phyloP scores from a whole-genome alignment of 2,113 vertebrate genomes.

The Fregetta grallaria region DNA sequence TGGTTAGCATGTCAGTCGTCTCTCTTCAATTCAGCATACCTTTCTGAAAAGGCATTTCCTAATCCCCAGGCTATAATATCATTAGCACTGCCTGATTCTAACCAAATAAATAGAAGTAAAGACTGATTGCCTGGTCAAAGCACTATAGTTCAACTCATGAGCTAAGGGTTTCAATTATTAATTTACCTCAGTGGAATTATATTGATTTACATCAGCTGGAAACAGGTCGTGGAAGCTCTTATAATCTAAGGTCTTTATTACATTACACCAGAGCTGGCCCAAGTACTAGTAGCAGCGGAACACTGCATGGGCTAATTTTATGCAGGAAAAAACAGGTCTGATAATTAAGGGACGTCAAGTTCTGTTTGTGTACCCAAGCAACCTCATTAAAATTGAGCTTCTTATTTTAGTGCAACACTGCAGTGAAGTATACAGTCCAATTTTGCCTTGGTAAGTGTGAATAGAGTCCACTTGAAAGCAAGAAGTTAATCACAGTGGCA shows the following conservation, averaged over 20 bases:
- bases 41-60: constrained; percentile 28
- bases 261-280: not conserved
- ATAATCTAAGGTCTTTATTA: not conserved
- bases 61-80: constrained; percentile 17
- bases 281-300: not conserved
- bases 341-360: not conserved
- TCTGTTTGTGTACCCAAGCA: not conserved
- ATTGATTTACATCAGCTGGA: not conserved
- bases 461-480: not conserved
- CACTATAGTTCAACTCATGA: not conserved
- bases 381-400: not conserved
- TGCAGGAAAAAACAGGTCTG: not conserved
- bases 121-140: not conserved
- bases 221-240: not conserved
- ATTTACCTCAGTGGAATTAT: not conserved
- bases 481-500: not conserved
- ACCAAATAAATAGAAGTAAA: constrained; percentile 29
- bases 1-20: not conserved
- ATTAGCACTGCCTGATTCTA: constrained; percentile 3
- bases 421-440: not conserved
- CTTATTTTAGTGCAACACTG: not conserved
- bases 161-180: not conserved
- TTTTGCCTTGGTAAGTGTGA: not conserved
- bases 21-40: not conserved
- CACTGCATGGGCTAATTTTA: not conserved